Evolutionary conservation across 1,140 invertebrate genomes (phyloP).

Genomic region (Drosophila ogumai): DNA sequence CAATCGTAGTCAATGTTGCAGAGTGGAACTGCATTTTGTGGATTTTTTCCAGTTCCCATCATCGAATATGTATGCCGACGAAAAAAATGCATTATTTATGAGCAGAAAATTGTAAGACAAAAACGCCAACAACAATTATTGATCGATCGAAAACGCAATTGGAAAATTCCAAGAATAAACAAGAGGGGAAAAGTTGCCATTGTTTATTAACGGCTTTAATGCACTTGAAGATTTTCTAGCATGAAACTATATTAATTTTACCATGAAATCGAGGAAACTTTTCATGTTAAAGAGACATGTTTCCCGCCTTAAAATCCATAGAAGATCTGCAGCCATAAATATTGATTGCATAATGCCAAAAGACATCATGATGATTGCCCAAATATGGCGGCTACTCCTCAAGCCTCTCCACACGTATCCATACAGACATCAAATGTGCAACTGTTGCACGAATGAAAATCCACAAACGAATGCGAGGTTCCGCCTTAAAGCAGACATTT

Average conservation of each 20-base stretch:
- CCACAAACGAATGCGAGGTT: constrained; percentile 34
- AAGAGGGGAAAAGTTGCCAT: neutral
- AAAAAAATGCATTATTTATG: constrained; percentile 57
- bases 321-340: constrained; percentile 14
- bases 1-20: constrained; percentile 13
- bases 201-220: constrained; percentile 4
- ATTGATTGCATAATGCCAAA: constrained; percentile 42
- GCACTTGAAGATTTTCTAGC: neutral
- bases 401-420: constrained; percentile 20
- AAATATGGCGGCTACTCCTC: constrained; percentile 39
- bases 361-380: constrained; percentile 44
- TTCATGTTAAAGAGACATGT: neutral
- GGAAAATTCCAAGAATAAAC: constrained; percentile 14
- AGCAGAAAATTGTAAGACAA: constrained; percentile 31
- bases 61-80: constrained; percentile 32
- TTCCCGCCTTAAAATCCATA: neutral
- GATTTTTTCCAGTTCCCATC: constrained; percentile 37
- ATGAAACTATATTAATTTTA: neutral
- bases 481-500: constrained; percentile 51
- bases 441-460: constrained; percentile 47
- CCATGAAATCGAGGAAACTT: neutral
- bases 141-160: constrained; percentile 38
- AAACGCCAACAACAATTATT: constrained; percentile 41
- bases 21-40: constrained; percentile 24
- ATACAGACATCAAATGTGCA: constrained; percentile 50